Evolutionary conservation across 2,888 invertebrate genomes (phyloP).

Genomic region (Coleophora deauratella): DNA sequence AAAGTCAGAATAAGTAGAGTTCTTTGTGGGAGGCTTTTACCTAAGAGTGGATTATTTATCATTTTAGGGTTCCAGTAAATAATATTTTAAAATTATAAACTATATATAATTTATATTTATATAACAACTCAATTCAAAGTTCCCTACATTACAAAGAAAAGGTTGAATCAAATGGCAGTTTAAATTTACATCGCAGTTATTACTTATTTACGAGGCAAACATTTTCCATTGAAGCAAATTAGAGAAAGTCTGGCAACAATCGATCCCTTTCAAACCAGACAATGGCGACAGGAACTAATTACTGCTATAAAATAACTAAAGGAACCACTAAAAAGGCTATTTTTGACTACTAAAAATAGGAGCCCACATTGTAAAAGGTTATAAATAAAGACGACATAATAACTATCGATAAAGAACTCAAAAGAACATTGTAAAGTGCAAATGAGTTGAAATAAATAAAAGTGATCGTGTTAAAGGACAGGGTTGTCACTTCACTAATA

Average conservation of each 20-base stretch:
- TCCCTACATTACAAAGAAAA: too few relatives aligned
- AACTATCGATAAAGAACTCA: constrained; percentile 31
- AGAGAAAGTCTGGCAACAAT: constrained; percentile 23
- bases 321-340: constrained; percentile 23
- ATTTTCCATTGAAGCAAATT: constrained; percentile 19
- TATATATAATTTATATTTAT: too few relatives aligned
- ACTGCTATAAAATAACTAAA: constrained; percentile 32
- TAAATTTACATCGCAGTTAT: constrained; percentile 13
- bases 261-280: constrained; percentile 22
- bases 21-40: too few relatives aligned
- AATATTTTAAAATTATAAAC: too few relatives aligned
- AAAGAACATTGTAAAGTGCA: constrained; percentile 40
- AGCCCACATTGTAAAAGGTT: constrained; percentile 40
- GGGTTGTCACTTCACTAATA: constrained; percentile 27
- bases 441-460: constrained; percentile 47
- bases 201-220: constrained; percentile 19
- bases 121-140: too few relatives aligned
- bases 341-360: constrained; percentile 28
- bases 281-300: constrained; percentile 48
- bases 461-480: constrained; percentile 28
- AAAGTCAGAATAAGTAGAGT: too few relatives aligned
- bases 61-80: too few relatives aligned
- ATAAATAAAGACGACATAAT: constrained; percentile 33
- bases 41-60: too few relatives aligned
- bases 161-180: too few relatives aligned